phyloP scores from a whole-genome alignment of 2,113 vertebrate species.

The Felis chaus region DNA sequence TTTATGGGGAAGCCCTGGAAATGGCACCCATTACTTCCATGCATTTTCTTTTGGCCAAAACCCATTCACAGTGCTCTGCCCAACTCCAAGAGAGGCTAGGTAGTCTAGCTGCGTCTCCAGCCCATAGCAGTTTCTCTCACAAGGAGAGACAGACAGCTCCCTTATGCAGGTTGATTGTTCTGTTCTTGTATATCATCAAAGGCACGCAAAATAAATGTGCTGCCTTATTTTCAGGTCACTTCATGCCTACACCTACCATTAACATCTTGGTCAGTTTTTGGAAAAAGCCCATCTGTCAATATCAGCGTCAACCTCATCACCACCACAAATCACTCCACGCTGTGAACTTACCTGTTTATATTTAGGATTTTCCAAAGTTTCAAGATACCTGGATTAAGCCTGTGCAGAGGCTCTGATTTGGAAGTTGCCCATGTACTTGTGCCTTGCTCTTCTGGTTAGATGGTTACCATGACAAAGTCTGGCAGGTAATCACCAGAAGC shows the following conservation, averaged over 20 bases:
- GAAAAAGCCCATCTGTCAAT: not conserved
- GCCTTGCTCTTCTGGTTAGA: not conserved
- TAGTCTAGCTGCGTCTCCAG: not conserved
- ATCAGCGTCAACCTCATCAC: not conserved
- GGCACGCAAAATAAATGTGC: not conserved
- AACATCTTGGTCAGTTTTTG: not conserved
- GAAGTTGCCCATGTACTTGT: not conserved
- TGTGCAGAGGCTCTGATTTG: not conserved
- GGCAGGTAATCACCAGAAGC: not conserved
- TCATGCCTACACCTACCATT: not conserved
- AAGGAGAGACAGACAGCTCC: not conserved
- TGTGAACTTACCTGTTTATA: not conserved
- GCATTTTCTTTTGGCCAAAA: not conserved
- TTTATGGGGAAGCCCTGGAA: not conserved
- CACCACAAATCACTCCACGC: not conserved
- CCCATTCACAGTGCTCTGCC: not conserved
- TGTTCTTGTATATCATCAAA: not conserved
- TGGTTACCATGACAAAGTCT: not conserved
- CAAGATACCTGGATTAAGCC: not conserved
- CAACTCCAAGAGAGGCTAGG: not conserved
- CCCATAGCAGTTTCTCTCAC: not conserved
- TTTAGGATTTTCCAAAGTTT: not conserved
- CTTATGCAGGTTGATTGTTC: not conserved
- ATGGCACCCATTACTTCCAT: not conserved
- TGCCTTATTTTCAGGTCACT: conserved; percentile 13